Percentiles rank a stretch among this genome's conserved stretches.
Evolutionary conservation across 23 tunicate species (phyloP).

Genomic region (Ascidia mentula): DNA sequence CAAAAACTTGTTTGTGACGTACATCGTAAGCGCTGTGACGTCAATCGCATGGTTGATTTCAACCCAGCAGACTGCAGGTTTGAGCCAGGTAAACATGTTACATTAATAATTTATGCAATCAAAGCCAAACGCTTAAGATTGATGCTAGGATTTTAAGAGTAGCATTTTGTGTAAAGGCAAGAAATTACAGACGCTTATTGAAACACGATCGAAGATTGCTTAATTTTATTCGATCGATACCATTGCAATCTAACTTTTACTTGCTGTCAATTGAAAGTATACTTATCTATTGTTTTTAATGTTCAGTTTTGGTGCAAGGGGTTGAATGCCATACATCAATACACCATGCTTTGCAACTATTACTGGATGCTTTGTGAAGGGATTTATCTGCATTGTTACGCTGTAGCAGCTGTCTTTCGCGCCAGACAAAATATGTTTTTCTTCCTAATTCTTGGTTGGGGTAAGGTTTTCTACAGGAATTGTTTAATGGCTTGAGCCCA

Average conservation of each 20-base stretch:
- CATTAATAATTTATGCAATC: background rate
- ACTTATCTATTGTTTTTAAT: background rate
- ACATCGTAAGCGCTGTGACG: slow-evolving; percentile 16
- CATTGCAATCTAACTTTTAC: too few relatives aligned
- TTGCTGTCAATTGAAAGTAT: background rate
- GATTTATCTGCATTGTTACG: slow-evolving; percentile 18
- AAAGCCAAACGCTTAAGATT: too few relatives aligned
- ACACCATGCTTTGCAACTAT: slow-evolving; percentile 16
- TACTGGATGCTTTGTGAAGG: slow-evolving; percentile 40
- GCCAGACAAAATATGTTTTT: slow-evolving; percentile 14
- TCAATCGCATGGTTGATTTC: slow-evolving; percentile 10
- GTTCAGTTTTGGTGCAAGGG: slow-evolving; percentile 20
- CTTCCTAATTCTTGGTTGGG: slow-evolving; percentile 16
- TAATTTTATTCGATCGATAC: too few relatives aligned
- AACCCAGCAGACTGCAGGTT: too few relatives aligned
- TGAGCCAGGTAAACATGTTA: too few relatives aligned
- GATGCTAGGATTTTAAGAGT: too few relatives aligned
- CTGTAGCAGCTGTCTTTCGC: slow-evolving; percentile 11
- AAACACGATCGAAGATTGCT: too few relatives aligned
- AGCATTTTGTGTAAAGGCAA: too few relatives aligned
- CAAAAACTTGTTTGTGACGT: slow-evolving; percentile 19
- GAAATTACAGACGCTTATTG: too few relatives aligned
- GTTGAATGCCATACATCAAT: slow-evolving; percentile 15
- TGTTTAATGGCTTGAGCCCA: background rate
- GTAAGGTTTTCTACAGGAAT: background rate